Evolutionary conservation across 2,888 invertebrate genomes (phyloP).

Genomic region (Entomobrya proxima): DNA sequence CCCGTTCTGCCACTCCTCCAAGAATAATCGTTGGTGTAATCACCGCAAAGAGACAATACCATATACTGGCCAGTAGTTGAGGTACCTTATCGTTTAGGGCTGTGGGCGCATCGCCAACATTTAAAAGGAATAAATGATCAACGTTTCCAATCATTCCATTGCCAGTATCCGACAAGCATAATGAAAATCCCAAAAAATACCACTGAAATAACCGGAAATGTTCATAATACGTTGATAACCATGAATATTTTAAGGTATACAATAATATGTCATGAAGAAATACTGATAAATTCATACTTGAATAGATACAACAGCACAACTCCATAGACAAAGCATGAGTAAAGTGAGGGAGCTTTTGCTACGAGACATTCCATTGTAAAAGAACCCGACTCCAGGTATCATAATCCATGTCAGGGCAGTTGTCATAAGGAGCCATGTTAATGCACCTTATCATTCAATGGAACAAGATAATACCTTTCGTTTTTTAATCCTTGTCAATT

Average conservation of each 20-base stretch:
- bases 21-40: slow-evolving; percentile 75
- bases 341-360: slow-evolving; percentile 72
- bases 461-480: too few species aligned
- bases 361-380: slow-evolving; percentile 72
- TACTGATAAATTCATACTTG: slow-evolving; percentile 68
- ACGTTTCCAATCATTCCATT: slow-evolving; percentile 69
- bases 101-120: slow-evolving; percentile 67
- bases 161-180: slow-evolving; percentile 69
- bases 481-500: too few species aligned
- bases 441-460: slow-evolving; percentile 7
- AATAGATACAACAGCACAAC: slow-evolving; percentile 72
- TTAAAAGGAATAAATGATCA: slow-evolving; percentile 64
- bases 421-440: slow-evolving; percentile 59
- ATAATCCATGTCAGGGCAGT: slow-evolving; percentile 70
- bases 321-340: slow-evolving; percentile 73
- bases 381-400: slow-evolving; percentile 71
- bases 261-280: neutral
- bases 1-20: slow-evolving; percentile 69
- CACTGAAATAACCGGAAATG: slow-evolving; percentile 59
- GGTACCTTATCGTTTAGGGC: slow-evolving; percentile 70
- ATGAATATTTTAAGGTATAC: neutral
- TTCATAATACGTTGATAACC: neutral
- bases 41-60: slow-evolving; percentile 74
- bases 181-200: slow-evolving; percentile 69
- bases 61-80: slow-evolving; percentile 71